Evolutionary conservation across 2,797 vertebrate species (phyloP), one percentile per base, ranked within the genome.

Genomic region (Chaenodraco wilsoni): DNA sequence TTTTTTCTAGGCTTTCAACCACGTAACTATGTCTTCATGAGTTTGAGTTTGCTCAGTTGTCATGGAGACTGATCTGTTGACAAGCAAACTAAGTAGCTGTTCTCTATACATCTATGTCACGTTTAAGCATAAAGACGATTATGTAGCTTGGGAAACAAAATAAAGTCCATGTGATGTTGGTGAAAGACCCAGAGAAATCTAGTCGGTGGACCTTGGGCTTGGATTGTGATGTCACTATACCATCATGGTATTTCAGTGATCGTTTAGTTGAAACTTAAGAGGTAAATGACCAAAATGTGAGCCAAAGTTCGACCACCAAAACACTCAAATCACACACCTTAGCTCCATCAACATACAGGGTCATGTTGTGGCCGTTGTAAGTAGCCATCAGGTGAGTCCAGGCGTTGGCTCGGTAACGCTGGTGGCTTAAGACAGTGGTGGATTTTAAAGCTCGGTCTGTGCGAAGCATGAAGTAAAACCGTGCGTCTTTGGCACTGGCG

Each of bases 391-490:
- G 82, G 50, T 98, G 97, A 5, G 95, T 96, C 98, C 98, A 99
- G 0, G 60, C 79, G 65, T 93, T 91, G 0, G 95, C 91, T 16
- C 49, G 93, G 91, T 98, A 99, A 58, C 91, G 94, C 59, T 91
- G 93, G 75, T 94, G 93, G 68, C 95, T 90, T 1, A 83, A 88
- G 68, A 99, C 84, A 1, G 92, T 91, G 1, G 96, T 97, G 81
- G 96, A 93, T 1, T 91, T 85, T 33, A 87, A 83, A 0, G 96
- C 91, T 19, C 96, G 94, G 87, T 99, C 98, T 0, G 98, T 98
- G 46, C 97, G 96, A 0, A 99, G 94, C 1, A 94, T 95, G 91
- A 99, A 99, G 94, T 96, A 98, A 92, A 97, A 98, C 37, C 95
- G 94, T 3, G 96, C 96, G 0, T 99, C 96, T 88, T 92, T 96